Conservation (phyloP, 2,113 vertebrate species). For the Chlorocebus sabaeus region DNA sequence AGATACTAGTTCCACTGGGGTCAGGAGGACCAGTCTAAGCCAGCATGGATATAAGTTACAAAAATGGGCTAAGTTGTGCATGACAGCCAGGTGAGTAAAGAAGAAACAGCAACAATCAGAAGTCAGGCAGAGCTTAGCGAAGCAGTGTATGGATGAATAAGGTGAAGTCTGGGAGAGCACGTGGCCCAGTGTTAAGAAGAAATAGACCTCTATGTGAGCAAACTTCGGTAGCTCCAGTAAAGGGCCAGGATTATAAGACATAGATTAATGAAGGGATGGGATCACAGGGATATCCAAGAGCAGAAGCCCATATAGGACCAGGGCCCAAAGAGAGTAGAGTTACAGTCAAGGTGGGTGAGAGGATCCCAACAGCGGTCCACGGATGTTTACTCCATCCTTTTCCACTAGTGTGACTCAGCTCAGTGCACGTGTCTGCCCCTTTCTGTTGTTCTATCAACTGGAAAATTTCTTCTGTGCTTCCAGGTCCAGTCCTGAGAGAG, state of each 20-base stretch:
- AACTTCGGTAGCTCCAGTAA: background rate
- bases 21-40: background rate
- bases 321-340: background rate
- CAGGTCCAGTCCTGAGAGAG: background rate
- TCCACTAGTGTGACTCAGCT: background rate
- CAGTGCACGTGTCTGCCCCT: background rate
- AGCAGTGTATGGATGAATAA: background rate
- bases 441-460: background rate
- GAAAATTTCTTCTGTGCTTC: slow-evolving; percentile 15
- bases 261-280: background rate
- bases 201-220: background rate
- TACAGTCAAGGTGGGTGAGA: background rate
- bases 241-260: background rate
- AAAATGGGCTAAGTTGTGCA: background rate
- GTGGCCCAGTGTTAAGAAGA: background rate
- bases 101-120: background rate
- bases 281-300: background rate
- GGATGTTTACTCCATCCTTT: background rate
- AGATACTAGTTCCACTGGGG: background rate
- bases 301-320: background rate
- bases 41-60: background rate
- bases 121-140: background rate
- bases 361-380: background rate
- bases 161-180: background rate
- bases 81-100: background rate